phyloP scores from a whole-genome alignment of 1,140 invertebrate genomes.

The Helicoverpa armigera region DNA sequence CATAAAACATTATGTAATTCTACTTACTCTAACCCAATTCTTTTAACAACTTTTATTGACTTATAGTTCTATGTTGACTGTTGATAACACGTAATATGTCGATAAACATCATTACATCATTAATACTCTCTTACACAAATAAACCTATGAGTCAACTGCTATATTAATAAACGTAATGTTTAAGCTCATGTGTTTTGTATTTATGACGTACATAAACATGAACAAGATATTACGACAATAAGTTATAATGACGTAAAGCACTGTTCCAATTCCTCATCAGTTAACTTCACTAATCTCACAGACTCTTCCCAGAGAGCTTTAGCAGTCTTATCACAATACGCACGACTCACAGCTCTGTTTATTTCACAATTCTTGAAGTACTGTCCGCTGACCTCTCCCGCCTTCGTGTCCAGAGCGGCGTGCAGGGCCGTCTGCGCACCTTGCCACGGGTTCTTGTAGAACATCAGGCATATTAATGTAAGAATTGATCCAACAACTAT shows the following conservation, averaged over 20 bases:
- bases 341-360: constrained; percentile 31
- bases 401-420: constrained; percentile 62
- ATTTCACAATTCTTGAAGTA: constrained; percentile 69
- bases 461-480: constrained; percentile 20
- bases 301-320: constrained; percentile 67
- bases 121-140: too few relatives aligned
- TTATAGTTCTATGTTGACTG: too few relatives aligned
- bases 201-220: too few relatives aligned
- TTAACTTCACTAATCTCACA: constrained; percentile 61
- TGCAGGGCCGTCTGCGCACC: constrained; percentile 74
- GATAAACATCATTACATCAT: too few relatives aligned
- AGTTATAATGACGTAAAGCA: constrained; percentile 25
- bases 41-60: too few relatives aligned
- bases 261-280: constrained; percentile 52
- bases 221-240: too few relatives aligned
- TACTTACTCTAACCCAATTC: too few relatives aligned
- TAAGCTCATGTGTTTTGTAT: too few relatives aligned
- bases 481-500: constrained; percentile 38
- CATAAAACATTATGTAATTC: too few relatives aligned
- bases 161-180: too few relatives aligned
- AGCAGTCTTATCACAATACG: constrained; percentile 53
- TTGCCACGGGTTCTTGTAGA: constrained; percentile 63
- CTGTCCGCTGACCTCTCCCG: constrained; percentile 65
- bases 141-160: too few relatives aligned
- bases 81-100: too few relatives aligned